Evolutionary conservation across 1,140 invertebrate species (phyloP).

Genomic region (Helicoverpa zea): DNA sequence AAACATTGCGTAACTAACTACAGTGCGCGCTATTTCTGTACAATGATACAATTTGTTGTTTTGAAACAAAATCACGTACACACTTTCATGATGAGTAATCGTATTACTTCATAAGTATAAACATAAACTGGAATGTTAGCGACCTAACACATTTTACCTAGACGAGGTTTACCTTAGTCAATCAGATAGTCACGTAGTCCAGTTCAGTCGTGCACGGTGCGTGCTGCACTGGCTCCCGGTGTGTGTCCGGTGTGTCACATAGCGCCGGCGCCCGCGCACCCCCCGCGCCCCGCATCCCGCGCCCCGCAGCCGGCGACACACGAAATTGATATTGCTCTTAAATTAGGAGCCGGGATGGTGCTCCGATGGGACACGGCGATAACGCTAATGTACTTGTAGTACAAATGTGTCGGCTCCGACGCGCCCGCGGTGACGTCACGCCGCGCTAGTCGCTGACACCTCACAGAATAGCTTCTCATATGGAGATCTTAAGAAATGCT

Average conservation of each 20-base stretch:
- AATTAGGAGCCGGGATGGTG: constrained; percentile 46
- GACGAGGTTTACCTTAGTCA: neutral
- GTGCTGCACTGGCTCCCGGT: constrained; percentile 5
- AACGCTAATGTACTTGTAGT: constrained; percentile 53
- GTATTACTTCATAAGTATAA: neutral
- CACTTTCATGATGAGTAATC: neutral
- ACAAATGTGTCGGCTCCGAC: constrained; percentile 48
- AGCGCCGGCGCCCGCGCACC: constrained; percentile 60
- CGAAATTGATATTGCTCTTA: constrained; percentile 51
- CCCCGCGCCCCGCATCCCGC: constrained; percentile 67
- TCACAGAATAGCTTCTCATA: too few relatives aligned
- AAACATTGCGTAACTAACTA: neutral
- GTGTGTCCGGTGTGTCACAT: constrained; percentile 21
- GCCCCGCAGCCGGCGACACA: constrained; percentile 54
- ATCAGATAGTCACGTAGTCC: neutral
- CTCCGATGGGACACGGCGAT: constrained; percentile 45
- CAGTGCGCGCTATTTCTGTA: neutral
- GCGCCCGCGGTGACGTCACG: constrained; percentile 56
- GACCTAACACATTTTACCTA: neutral
- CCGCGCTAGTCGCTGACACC: neutral
- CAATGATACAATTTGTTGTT: neutral
- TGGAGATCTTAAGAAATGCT: too few relatives aligned
- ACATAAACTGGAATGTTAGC: neutral
- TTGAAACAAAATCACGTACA: neutral
- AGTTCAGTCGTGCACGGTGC: neutral